Evolutionary conservation across 1,140 invertebrate species (phyloP).

Genomic region (Drosophila bocqueti): DNA sequence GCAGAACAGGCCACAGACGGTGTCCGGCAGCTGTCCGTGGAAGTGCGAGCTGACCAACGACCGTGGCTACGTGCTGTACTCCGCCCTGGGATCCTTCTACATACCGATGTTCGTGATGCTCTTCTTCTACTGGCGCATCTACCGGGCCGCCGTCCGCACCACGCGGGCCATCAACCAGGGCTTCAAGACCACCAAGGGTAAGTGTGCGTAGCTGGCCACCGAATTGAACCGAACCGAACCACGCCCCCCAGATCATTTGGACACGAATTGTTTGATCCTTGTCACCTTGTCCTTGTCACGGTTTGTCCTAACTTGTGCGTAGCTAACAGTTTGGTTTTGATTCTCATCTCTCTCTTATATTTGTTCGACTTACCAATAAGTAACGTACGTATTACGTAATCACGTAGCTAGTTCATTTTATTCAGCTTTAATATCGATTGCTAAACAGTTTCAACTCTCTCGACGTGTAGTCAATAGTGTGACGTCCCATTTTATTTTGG

Average conservation of each 20-base stretch:
- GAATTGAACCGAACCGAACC: constrained; percentile 11
- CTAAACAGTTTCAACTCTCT: constrained; percentile 69
- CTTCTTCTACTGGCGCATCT: constrained; percentile 95
- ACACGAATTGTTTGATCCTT: constrained; percentile 56
- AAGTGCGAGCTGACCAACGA: constrained; percentile 96
- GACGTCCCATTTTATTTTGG: constrained; percentile 62
- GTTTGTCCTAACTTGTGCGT: constrained; percentile 75
- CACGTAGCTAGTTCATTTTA: constrained; percentile 78
- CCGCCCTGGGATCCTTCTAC: constrained; percentile 96
- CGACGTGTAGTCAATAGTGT: constrained; percentile 78
- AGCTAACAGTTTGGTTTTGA: constrained; percentile 72
- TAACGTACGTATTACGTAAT: constrained; percentile 49
- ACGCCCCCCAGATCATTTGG: constrained; percentile 52
- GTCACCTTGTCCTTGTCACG: constrained; percentile 42
- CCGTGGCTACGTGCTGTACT: constrained; percentile 95
- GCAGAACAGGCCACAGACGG: constrained; percentile 35
- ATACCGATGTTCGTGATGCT: constrained; percentile 97
- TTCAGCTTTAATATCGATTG: constrained; percentile 68
- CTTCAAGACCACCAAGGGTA: constrained; percentile 95
- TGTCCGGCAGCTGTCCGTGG: constrained; percentile 89
- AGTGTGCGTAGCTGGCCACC: constrained; percentile 38
- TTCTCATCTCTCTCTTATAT: constrained; percentile 54
- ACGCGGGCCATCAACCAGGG: constrained; percentile 90
- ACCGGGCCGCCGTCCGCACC: constrained; percentile 91
- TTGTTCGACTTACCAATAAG: constrained; percentile 55